Evolutionary conservation across 2,113 vertebrate species (phyloP).

Genomic region (Phasianus colchicus): DNA sequence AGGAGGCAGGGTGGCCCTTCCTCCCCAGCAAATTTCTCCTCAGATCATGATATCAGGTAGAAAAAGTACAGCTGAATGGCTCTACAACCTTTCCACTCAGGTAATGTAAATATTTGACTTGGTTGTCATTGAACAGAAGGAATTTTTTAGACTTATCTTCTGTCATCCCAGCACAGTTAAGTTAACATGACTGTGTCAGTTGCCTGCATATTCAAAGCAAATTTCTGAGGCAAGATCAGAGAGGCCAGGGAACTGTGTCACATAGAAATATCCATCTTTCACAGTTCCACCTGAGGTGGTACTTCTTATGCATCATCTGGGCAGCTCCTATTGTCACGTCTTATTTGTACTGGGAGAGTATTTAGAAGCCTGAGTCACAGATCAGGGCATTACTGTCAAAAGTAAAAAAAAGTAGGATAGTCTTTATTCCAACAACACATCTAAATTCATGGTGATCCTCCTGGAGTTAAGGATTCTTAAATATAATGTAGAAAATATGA

Average conservation of each 20-base stretch:
- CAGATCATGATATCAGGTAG: neutral
- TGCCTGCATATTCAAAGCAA: neutral
- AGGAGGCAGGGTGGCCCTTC: neutral
- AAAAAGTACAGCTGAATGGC: neutral
- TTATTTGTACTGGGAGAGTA: neutral
- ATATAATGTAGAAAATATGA: neutral
- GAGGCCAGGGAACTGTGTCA: neutral
- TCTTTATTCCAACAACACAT: neutral
- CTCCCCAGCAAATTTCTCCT: neutral
- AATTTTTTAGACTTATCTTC: neutral
- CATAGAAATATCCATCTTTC: neutral
- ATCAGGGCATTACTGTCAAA: neutral
- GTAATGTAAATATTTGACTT: neutral
- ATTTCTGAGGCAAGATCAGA: neutral
- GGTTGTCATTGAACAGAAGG: neutral
- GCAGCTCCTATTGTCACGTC: neutral
- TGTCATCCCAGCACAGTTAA: neutral
- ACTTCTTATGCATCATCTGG: neutral
- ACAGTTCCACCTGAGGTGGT: neutral
- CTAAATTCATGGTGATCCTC: neutral
- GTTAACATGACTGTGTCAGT: neutral
- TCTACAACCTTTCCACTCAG: neutral
- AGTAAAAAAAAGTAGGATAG: neutral
- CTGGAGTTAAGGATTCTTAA: neutral
- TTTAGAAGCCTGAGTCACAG: neutral